phyloP scores from a whole-genome alignment of 2,113 vertebrate genomes.

The Terrapene triunguis region DNA sequence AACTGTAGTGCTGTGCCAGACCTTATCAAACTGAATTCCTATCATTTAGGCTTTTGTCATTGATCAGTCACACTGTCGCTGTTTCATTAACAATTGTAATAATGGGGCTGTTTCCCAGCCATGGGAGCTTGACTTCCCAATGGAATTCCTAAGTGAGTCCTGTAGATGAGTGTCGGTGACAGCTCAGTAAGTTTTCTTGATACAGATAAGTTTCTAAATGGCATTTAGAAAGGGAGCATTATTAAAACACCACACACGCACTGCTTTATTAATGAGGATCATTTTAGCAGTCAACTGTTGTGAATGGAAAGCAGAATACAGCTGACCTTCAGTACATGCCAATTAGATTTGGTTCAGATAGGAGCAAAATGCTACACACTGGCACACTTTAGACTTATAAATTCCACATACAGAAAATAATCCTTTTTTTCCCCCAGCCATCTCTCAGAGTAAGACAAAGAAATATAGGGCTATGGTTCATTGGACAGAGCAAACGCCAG shows the following conservation, averaged over 20 bases:
- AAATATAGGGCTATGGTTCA: neutral
- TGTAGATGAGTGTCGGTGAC: neutral
- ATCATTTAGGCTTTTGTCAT: neutral
- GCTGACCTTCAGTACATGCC: slow-evolving; percentile 11
- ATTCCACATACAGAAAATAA: neutral
- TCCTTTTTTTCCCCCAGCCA: neutral
- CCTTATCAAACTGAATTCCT: neutral
- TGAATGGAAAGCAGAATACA: slow-evolving; percentile 50
- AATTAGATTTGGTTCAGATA: slow-evolving; percentile 35
- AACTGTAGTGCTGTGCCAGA: neutral
- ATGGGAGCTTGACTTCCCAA: neutral
- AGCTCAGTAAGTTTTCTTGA: neutral
- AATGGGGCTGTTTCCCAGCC: neutral
- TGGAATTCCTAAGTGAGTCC: neutral
- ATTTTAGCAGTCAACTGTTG: slow-evolving; percentile 31
- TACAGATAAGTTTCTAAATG: neutral
- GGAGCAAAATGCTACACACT: neutral
- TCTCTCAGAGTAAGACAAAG: slow-evolving; percentile 4
- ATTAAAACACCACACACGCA: slow-evolving; percentile 18
- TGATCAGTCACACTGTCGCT: neutral
- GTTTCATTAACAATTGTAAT: neutral
- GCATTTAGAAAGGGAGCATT: slow-evolving; percentile 32
- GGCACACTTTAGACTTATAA: neutral
- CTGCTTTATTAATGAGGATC: slow-evolving; percentile 43
- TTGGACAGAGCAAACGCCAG: neutral